Base-by-base conservation (phyloP, 2,113 vertebrate genomes). In the Dascyllus trimaculatus region DNA sequence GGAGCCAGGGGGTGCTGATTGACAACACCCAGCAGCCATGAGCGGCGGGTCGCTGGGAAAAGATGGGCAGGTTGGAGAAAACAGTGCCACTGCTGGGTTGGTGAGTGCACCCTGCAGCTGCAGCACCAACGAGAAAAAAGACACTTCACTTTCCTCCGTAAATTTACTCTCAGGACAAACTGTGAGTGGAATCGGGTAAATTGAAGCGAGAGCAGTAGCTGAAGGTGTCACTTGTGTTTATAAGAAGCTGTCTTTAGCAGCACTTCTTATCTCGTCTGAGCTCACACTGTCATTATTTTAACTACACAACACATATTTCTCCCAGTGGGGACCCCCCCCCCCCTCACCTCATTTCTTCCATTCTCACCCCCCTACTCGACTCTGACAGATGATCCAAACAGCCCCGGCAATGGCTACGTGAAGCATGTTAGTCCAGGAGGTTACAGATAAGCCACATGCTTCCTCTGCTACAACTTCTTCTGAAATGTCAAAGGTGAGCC, bases 1-100 rank as follows among this genome's bases (percentile, higher is more conserved):
- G 85, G 84, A 87, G 69, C 59, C 29, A 21, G 66, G 62, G 51
- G 75, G 85, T 92, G 93, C 79, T 93, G 92, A 95, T 82, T 91
- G 93, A 94, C 91, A 88, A 82, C 85, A 54, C 86, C 92, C 93
- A 92, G 91, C 91, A 92, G 89, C 83, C 76, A 82, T 70, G 75
- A 82, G 76, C 77, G 84, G 67, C 81, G 54, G 76, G 81, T 81
- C 11, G 78, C 88, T 67, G 78, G 82, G 84, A 87, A 29, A 87
- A 88, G 91, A 91, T 85, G 87, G 75, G 70, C 81, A 84, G 85
- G 69, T 90, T 84, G 60, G 57, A 68, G 63, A 76, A n/a, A n/a
- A 57, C 81, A 62, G 82, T 77, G 74, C 70, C 65, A 84, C 81
- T 75, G 78, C 80, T 82, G 81, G 52, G 63, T 69, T 78, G 80